Percentiles rank a stretch among this genome's conserved stretches.
phyloP scores from a whole-genome alignment of 2,888 invertebrate genomes.

The Matsumyia berberina region DNA sequence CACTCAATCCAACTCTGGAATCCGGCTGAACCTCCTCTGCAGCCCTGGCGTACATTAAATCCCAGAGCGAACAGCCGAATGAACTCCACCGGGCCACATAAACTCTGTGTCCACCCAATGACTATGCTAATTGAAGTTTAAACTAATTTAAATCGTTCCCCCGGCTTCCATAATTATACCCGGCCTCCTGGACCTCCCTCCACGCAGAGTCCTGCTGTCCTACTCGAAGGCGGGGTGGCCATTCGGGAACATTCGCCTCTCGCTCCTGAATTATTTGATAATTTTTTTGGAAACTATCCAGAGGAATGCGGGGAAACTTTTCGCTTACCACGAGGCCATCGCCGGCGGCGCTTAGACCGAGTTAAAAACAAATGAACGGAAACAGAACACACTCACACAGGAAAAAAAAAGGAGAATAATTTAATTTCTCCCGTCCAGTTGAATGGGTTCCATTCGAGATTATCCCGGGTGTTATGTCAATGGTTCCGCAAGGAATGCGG shows the following conservation, averaged over 20 bases:
- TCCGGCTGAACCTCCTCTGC: background rate
- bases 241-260: constrained; percentile 28
- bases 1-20: background rate
- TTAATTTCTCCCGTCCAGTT: constrained; percentile 58
- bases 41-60: background rate
- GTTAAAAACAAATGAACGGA: constrained; percentile 39
- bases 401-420: constrained; percentile 43
- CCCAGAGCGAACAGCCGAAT: constrained; percentile 12
- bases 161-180: constrained; percentile 41
- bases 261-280: constrained; percentile 18
- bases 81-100: constrained; percentile 11
- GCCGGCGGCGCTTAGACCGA: constrained; percentile 1
- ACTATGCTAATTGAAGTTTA: constrained; percentile 69
- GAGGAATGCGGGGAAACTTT: constrained; percentile 32
- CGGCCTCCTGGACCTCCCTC: constrained; percentile 1
- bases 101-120: constrained; percentile 39
- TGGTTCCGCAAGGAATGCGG: constrained; percentile 49
- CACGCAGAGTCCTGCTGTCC: background rate
- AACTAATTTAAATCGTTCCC: constrained; percentile 66
- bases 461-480: constrained; percentile 59
- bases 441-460: constrained; percentile 68
- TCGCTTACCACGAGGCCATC: background rate
- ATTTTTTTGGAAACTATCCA: constrained; percentile 40
- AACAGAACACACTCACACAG: background rate
- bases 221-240: background rate